A percentile compares a stretch with the other conserved stretches of the same genome.
Conservation (phyloP, 35 echinoderm and acorn worm genomes). For the Apostichopus californicus region DNA sequence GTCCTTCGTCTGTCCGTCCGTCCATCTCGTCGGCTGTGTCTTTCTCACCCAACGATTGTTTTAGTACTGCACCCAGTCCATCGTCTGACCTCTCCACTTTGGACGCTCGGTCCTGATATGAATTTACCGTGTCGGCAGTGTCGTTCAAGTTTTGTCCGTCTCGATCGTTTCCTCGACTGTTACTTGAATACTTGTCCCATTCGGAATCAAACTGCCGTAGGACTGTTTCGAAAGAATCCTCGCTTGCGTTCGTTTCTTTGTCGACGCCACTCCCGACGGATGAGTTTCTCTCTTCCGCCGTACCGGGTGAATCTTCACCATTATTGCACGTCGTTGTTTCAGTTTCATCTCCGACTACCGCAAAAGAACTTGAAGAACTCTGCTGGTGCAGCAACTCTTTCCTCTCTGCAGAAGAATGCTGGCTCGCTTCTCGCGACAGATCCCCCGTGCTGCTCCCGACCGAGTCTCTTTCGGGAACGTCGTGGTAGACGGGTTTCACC, state of each 20-base stretch:
- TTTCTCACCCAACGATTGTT: not conserved
- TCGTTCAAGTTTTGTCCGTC: not conserved
- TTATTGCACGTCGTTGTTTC: constrained; percentile 3
- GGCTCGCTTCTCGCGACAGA: not conserved
- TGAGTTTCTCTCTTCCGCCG: not conserved
- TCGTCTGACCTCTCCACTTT: not conserved
- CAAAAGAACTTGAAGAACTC: not conserved
- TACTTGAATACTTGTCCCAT: not conserved
- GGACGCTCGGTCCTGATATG: not conserved
- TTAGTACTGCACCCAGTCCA: not conserved
- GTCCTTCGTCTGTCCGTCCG: no score
- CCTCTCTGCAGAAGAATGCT: not conserved
- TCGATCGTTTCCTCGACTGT: not conserved
- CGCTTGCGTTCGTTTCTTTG: not conserved
- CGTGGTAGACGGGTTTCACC: constrained; percentile 71
- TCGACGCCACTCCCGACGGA: not conserved
- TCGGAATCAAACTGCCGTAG: constrained; percentile 1
- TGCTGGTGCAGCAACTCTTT: not conserved
- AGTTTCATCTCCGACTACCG: not conserved
- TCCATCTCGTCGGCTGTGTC: not conserved
- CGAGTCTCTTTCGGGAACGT: constrained; percentile 14
- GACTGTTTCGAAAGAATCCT: constrained; percentile 2
- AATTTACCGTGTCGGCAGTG: not conserved
- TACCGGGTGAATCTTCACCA: not conserved
- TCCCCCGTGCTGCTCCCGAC: not conserved